Evolutionary conservation across 2,888 invertebrate species (phyloP), one percentile per base, ranked within the genome.

Genomic region (Hirtodrosophila histrioides): DNA sequence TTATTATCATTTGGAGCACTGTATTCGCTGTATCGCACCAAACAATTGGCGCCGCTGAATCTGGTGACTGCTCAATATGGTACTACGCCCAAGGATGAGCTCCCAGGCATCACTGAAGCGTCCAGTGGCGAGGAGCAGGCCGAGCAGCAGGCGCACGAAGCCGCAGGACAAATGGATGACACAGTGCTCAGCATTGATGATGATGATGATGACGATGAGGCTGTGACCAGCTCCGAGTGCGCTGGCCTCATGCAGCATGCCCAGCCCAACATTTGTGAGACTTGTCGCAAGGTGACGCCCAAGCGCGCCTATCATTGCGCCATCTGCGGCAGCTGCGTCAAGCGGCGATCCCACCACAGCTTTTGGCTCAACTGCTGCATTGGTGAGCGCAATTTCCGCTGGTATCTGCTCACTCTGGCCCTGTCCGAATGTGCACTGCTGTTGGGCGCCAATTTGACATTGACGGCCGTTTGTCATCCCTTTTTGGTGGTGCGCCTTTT

Each of bases 291-390:
- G 81, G 93, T 94, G 71, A 92, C 93, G 9, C 94, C 94, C 2
- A 94, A 95, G 0, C 94, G 96, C 76, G 94, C 96, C 37, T 78
- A 95, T 87, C 97, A 97, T 89, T 98, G 98, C 90, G 93, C 93
- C 72, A 93, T 96, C 57, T 98, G 98, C 90, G 95, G 96, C 88
- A 94, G 94, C 46, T 97, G 97, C 91, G 94, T 97, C 23, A 93
- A 95, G 68, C 94, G 95, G 74, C 93, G 95, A 81, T 96, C 95
- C 89, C 96, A 95, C 91, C 95, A 96, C 92, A 95, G 97, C 88
- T 95, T 94, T 89, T 96, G 96, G 96, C 93, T 97, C 91, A 95
- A 96, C 86, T 96, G 96, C 88, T 98, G 98, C 91, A 94, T 98
- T 69, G 95, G 97, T 9, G 93, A 94, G 75, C 94, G 94, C 63